Percentiles rank a stretch among this genome's conserved stretches.
phyloP scores from a whole-genome alignment of 2,113 vertebrate genomes.

The Hemiprocne comata region DNA sequence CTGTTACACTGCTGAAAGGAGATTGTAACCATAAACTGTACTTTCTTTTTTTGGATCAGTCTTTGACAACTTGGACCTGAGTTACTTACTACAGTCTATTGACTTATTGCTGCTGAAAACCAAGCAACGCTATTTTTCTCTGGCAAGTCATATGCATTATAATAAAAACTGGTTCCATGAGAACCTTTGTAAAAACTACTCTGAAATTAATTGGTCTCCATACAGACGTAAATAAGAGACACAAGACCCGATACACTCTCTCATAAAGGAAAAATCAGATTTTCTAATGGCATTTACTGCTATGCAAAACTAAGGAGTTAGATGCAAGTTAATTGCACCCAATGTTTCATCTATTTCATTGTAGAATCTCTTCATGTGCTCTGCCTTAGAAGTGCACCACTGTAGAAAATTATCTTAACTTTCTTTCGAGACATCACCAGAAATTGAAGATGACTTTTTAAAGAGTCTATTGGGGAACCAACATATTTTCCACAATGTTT shows the following conservation, averaged over 20 bases:
- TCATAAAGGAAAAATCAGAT: constrained; percentile 24
- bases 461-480: not conserved
- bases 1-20: not conserved
- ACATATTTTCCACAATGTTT: not conserved
- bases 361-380: not conserved
- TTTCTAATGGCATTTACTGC: not conserved
- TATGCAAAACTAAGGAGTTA: constrained; percentile 25
- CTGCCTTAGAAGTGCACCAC: not conserved
- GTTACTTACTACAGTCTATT: not conserved
- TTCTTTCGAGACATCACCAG: constrained; percentile 15
- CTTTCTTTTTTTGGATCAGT: not conserved
- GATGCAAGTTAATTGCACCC: constrained; percentile 27
- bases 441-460: constrained; percentile 34
- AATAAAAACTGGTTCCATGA: not conserved
- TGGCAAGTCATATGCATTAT: not conserved
- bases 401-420: not conserved
- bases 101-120: not conserved
- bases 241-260: not conserved
- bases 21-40: not conserved
- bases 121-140: not conserved
- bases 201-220: constrained; percentile 26
- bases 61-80: not conserved
- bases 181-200: not conserved
- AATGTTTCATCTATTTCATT: not conserved
- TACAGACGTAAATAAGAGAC: not conserved